Evolutionary conservation across 2,113 vertebrate species (phyloP).

Genomic region (Perca flavescens): DNA sequence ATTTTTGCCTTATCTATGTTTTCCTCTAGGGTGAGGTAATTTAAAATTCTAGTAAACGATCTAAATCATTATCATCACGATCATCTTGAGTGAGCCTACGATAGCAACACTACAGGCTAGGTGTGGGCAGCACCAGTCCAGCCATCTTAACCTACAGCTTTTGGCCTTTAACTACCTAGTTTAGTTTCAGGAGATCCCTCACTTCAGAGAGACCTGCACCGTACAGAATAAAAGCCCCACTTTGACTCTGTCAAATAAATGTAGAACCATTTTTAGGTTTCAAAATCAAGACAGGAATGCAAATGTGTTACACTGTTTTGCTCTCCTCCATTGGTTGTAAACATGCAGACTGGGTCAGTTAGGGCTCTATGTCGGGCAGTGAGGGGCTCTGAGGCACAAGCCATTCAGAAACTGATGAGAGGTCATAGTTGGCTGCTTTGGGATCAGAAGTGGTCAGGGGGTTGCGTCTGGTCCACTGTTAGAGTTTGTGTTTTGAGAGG

Average conservation of each 20-base stretch:
- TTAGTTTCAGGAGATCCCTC: slow-evolving; percentile 33
- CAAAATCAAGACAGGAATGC: slow-evolving; percentile 10
- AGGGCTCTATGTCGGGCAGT: slow-evolving; percentile 56
- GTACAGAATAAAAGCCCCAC: slow-evolving; percentile 11
- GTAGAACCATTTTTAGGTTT: slow-evolving; percentile 18
- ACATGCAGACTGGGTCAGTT: slow-evolving; percentile 45
- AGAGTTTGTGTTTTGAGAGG: slow-evolving; percentile 30
- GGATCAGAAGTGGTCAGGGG: slow-evolving; percentile 49
- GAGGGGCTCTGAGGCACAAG: slow-evolving; percentile 55
- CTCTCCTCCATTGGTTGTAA: slow-evolving; percentile 31
- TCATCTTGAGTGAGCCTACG: slow-evolving; percentile 14
- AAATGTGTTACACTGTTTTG: not conserved
- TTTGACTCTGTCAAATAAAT: slow-evolving; percentile 1
- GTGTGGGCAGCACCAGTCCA: slow-evolving; percentile 16
- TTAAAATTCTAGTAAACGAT: slow-evolving; percentile 19
- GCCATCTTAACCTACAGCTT: slow-evolving; percentile 11
- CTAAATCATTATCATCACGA: not conserved
- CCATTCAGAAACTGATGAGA: slow-evolving; percentile 31
- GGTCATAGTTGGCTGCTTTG: slow-evolving; percentile 19
- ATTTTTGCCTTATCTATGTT: slow-evolving; percentile 23
- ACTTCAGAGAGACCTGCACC: not conserved
- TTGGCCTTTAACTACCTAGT: slow-evolving; percentile 12
- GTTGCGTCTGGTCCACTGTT: slow-evolving; percentile 34
- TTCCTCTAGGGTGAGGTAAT: slow-evolving; percentile 28
- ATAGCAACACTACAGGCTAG: slow-evolving; percentile 35